These are phyloP conservation scores for Otus sunia DNA, from an alignment of 2,113 vertebrate genomes.

Conservation along the genomic window DNA sequence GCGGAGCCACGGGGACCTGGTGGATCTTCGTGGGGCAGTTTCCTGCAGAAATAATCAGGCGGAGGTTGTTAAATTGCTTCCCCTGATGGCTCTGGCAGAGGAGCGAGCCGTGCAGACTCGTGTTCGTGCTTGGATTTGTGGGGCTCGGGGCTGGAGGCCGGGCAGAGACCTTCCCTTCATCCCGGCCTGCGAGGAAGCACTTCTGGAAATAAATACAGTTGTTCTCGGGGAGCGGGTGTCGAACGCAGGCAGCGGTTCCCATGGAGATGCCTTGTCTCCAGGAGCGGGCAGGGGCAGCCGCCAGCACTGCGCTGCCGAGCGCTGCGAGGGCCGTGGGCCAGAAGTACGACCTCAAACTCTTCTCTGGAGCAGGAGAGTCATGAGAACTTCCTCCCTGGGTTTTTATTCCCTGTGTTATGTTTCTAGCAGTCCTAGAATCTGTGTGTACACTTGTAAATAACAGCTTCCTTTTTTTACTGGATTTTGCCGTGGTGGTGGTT, in stretches of 20 bases:
- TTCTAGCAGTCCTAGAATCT: neutral
- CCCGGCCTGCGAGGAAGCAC: neutral
- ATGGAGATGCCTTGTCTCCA: neutral
- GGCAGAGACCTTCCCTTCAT: neutral
- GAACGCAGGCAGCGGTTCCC: neutral
- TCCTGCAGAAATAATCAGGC: neutral
- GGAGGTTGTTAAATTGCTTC: neutral
- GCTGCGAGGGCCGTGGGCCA: neutral
- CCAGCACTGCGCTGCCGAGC: rapidly evolving
- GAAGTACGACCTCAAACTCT: rapidly evolving
- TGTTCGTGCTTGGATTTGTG: neutral
- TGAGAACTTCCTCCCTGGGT: neutral
- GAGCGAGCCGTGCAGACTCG: too few relatives aligned
- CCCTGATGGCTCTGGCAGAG: too few relatives aligned
- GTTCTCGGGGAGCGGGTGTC: neutral
- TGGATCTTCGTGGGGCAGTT: neutral
- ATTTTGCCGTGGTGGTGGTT: neutral
- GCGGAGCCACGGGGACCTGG: neutral
- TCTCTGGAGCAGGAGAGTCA: neutral
- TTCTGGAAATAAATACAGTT: neutral
- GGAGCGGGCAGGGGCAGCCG: too few relatives aligned
- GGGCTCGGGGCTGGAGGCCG: neutral
- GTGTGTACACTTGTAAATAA: constrained; percentile 9
- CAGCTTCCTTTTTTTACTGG: neutral
- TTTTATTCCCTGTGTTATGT: neutral